A percentile compares a stretch with the other conserved stretches of the same genome.
Evolutionary conservation across 2,888 invertebrate genomes (phyloP).

Genomic region (Oscheius sp.): DNA sequence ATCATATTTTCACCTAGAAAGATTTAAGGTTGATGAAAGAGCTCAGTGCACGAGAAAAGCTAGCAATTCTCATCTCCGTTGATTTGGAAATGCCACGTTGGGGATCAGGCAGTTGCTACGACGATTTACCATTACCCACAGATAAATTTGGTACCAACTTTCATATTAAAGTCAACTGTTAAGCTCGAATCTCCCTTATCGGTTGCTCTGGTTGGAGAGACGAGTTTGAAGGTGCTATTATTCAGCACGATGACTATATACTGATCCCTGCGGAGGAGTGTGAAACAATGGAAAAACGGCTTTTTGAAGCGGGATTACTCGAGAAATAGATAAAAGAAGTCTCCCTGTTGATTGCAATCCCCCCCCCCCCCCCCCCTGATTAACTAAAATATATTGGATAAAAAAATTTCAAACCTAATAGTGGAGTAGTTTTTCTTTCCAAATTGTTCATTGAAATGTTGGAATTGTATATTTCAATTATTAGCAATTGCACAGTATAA

Average conservation of each 20-base stretch:
- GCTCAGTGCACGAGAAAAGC: background rate
- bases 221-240: background rate
- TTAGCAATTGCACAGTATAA: no score
- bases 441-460: no score
- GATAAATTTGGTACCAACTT: background rate
- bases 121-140: background rate
- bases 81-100: constrained; percentile 13
- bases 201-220: constrained; percentile 24
- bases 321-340: background rate
- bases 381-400: no score
- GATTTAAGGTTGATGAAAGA: constrained; percentile 1
- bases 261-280: background rate
- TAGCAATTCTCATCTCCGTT: background rate
- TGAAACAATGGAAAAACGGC: constrained; percentile 5
- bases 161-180: background rate
- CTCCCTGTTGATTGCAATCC: no score
- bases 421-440: no score
- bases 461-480: no score
- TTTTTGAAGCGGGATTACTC: background rate
- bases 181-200: constrained; percentile 7
- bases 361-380: no score
- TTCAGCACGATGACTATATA: background rate
- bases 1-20: background rate
- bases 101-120: background rate
- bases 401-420: no score